These are phyloP conservation scores for Ormyrus thymus DNA, from an alignment of 2,888 invertebrate species.

Conservation along the genomic window DNA sequence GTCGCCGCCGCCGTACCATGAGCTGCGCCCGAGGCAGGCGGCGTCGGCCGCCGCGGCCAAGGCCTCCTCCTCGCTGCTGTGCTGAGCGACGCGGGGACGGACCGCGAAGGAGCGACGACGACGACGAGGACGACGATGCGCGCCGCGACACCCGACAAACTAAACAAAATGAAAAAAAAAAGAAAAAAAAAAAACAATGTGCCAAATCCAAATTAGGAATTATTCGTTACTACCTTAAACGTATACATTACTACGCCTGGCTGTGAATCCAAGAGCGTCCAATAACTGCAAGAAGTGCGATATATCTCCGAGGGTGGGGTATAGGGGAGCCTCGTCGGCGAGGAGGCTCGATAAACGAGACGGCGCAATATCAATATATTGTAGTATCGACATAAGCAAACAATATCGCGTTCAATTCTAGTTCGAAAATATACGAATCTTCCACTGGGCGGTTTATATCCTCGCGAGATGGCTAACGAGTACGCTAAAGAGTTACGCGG, in stretches of 20 bases:
- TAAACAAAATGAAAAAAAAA: conserved; percentile 28
- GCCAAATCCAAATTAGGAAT: conserved; percentile 16
- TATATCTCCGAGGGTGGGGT: too few species aligned
- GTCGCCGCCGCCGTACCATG: conserved; percentile 71
- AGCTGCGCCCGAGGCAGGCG: conserved; percentile 61
- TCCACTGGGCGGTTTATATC: neutral
- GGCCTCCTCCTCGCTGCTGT: conserved; percentile 66
- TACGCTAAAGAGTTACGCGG: neutral
- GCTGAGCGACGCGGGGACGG: conserved; percentile 56
- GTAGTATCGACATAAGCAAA: conserved; percentile 10
- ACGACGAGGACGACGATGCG: neutral
- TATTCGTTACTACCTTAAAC: conserved; percentile 41
- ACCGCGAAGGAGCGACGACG: neutral
- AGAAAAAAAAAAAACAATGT: conserved; percentile 23
- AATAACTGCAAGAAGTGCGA: conserved; percentile 18
- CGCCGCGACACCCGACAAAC: neutral
- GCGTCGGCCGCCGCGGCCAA: conserved; percentile 33
- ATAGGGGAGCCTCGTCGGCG: too few species aligned
- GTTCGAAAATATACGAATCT: neutral
- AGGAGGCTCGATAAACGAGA: too few species aligned
- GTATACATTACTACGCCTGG: conserved; percentile 51
- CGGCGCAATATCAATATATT: neutral
- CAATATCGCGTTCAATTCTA: neutral
- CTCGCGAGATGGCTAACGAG: neutral
- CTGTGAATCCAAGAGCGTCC: conserved; percentile 59